Percentiles rank a stretch among this genome's conserved stretches.
These are phyloP conservation scores for Ophiothrix spiculata DNA, from an alignment of 35 echinoderm and acorn worm genomes.

Conservation along the genomic window DNA sequence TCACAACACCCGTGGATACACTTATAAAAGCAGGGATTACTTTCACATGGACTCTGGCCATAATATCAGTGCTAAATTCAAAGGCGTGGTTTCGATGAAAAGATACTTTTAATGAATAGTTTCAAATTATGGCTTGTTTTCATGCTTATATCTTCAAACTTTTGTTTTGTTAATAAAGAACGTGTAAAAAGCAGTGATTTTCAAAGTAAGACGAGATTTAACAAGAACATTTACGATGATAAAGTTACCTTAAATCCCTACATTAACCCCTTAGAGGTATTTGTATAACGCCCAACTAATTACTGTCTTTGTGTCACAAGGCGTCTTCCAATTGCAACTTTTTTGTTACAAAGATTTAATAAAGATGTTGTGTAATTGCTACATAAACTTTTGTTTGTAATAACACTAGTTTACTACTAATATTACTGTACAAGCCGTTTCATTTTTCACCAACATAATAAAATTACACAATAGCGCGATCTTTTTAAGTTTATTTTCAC, in stretches of 20 bases:
- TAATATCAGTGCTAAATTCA: neutral
- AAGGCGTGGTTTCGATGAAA: neutral
- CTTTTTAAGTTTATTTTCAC: neutral
- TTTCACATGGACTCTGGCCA: neutral
- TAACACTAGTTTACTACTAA: conserved; percentile 3
- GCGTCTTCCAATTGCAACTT: neutral
- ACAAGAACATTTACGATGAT: neutral
- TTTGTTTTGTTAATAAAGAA: neutral
- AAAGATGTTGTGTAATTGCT: neutral
- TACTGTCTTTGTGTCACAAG: neutral
- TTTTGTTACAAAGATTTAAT: neutral
- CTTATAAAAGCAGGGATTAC: neutral
- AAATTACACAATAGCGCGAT: no score
- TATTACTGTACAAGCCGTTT: neutral
- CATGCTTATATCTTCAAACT: neutral
- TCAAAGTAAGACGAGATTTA: neutral
- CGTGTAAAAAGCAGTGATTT: neutral
- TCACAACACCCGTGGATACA: neutral
- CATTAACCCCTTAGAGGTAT: neutral
- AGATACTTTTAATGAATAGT: neutral
- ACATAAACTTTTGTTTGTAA: neutral
- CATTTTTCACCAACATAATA: no score
- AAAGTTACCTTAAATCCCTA: neutral
- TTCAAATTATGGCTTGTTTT: neutral
- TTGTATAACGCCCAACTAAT: neutral